Percentiles rank a stretch among this genome's conserved stretches.
Conservation (phyloP, 2,113 vertebrate genomes). For the Callaeas wilsoni region DNA sequence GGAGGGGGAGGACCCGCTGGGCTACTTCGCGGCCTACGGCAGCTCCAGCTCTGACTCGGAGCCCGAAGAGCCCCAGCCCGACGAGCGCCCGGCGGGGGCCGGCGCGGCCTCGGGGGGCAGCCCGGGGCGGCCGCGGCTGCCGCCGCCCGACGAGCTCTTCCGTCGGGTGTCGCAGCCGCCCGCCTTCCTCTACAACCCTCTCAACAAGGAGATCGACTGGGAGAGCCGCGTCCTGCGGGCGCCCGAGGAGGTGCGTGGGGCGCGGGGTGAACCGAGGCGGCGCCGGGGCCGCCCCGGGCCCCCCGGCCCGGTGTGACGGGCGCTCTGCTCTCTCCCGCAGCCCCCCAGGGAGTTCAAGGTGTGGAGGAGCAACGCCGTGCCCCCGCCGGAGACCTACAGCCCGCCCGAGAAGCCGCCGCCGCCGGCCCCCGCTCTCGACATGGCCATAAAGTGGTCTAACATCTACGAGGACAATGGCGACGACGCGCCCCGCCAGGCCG, state of each 20-base stretch:
- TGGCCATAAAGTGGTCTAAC: constrained; percentile 98
- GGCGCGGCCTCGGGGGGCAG: not conserved
- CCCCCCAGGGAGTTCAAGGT: constrained; percentile 85
- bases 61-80: constrained; percentile 39
- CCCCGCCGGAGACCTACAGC: constrained; percentile 84
- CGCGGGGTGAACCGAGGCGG: not conserved
- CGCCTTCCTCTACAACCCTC: constrained; percentile 88
- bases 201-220: constrained; percentile 93
- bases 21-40: constrained; percentile 88
- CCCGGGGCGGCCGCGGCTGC: constrained; percentile 56
- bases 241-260: constrained; percentile 78
- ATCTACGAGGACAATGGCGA: constrained; percentile 97
- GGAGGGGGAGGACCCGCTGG: constrained; percentile 79
- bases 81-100: not conserved
- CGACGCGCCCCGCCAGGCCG: constrained; percentile 80
- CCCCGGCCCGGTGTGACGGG: not conserved
- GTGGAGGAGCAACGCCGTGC: constrained; percentile 88
- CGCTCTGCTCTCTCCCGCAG: constrained; percentile 65
- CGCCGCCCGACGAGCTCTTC: constrained; percentile 88
- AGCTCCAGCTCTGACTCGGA: constrained; percentile 67
- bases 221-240: constrained; percentile 85
- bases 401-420: constrained; percentile 83
- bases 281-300: not conserved
- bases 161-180: constrained; percentile 86
- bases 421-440: constrained; percentile 86